Base-by-base conservation (phyloP, 2,113 vertebrate species). In the Coptodon rendalli region DNA sequence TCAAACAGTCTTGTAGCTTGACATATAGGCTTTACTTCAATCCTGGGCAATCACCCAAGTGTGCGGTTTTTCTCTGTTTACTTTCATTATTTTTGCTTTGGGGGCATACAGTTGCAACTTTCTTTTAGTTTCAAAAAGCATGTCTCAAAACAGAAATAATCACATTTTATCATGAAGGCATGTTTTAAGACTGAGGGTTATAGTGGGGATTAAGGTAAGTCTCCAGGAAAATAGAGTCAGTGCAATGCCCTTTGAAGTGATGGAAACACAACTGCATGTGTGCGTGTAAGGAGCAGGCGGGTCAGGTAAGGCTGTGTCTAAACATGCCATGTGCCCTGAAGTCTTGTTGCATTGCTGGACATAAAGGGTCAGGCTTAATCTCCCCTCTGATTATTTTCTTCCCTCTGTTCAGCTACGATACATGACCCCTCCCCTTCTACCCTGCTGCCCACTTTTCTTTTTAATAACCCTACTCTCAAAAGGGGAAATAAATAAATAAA, bases 251-350 rank as follows among this genome's bases (percentile, higher is more conserved):
- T 76, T 76, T 82, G 36, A 82, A 82, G 66, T 52, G 31, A 59
- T 59, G 63, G 61, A 81, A 86, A 57, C 52, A 82, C 52, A 61
- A 61, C 53, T 87, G 73, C 36, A 54, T 59, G 22, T 84, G 57
- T 63, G 61, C 40, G 85, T 53, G 50, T 13, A 4, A 10, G 54
- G 79, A 24, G 13, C 57, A 34, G 79, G 76, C 79, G 61, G 85
- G 89, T 91, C 82, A 88, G 87, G 82, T 82, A 52, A 85, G 56
- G 61, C 53, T 87, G 40, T 83, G 94, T 92, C 82, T 50, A 50
- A 94, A 94, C 93, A 90, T 79, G 86, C 84, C 12, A 12, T 38
- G 36, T 89, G 83, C 80, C 92, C 90, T 84, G 45, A 66, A 89
- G 93, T 87, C 27, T 27, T 3, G 24, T 40, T 56, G 43, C 57